A percentile compares a stretch with the other conserved stretches of the same genome.
These are phyloP conservation scores for Colinus virginianus DNA, from an alignment of 2,113 vertebrate species.

Conservation along the genomic window DNA sequence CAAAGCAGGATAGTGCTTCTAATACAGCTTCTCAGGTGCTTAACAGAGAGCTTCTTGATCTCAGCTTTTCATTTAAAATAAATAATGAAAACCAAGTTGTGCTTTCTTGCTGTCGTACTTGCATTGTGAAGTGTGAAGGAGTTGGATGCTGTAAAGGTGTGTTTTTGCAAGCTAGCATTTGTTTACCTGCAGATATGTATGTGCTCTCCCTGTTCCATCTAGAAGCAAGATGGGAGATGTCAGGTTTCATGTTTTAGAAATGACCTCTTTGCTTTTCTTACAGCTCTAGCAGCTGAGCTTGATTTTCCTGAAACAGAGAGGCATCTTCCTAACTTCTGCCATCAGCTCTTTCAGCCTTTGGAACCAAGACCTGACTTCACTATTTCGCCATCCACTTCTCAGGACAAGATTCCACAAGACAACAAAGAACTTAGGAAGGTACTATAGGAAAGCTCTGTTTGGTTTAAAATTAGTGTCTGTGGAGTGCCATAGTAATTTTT, in stretches of 20 bases:
- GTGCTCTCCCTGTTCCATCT: neutral
- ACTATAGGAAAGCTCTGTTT: neutral
- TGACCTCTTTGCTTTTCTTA: neutral
- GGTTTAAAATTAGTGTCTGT: neutral
- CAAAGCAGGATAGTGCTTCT: neutral
- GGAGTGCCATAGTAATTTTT: neutral
- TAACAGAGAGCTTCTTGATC: neutral
- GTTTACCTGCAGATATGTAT: neutral
- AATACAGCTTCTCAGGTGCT: neutral
- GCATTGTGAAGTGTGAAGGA: neutral
- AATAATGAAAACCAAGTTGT: neutral
- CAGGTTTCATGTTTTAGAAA: neutral
- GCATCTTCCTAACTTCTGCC: constrained; percentile 40
- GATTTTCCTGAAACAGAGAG: constrained; percentile 66
- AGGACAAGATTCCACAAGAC: constrained; percentile 35
- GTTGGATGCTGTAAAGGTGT: neutral
- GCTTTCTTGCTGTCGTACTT: neutral
- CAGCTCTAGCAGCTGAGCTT: constrained; percentile 46
- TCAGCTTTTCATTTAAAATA: neutral
- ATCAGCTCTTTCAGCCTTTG: constrained; percentile 71
- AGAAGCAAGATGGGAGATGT: neutral
- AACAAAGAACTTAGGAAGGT: constrained; percentile 63
- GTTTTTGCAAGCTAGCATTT: neutral
- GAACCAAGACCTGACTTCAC: constrained; percentile 64
- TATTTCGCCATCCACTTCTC: constrained; percentile 42